These are phyloP conservation scores for Paedocypris sp. DNA, from an alignment of 2,113 vertebrate genomes.

Conservation along the genomic window DNA sequence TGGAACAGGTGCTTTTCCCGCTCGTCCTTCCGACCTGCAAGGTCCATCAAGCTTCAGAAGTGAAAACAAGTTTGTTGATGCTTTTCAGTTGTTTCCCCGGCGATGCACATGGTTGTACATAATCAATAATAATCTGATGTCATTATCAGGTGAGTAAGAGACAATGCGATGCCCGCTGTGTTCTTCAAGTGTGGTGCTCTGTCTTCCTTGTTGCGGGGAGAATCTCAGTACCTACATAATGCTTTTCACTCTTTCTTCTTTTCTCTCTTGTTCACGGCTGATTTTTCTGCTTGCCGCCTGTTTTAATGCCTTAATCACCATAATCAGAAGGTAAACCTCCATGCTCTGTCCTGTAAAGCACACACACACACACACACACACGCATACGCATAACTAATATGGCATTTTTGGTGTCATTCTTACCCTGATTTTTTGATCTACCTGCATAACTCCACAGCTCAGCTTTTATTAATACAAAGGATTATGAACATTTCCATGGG, in stretches of 20 bases:
- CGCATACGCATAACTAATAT: slow-evolving; percentile 26
- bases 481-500: background rate
- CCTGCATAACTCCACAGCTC: background rate
- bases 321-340: slow-evolving; percentile 86
- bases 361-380: slow-evolving; percentile 36
- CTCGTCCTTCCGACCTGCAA: background rate
- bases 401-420: background rate
- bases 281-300: slow-evolving; percentile 32
- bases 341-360: slow-evolving; percentile 42
- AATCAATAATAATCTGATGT: slow-evolving; percentile 98
- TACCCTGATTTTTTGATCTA: background rate
- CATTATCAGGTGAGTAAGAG: slow-evolving; percentile 79
- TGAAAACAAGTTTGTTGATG: background rate
- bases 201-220: slow-evolving; percentile 41
- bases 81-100: slow-evolving; percentile 79
- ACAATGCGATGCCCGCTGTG: background rate
- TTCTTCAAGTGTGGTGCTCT: background rate
- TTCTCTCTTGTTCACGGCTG: slow-evolving; percentile 27
- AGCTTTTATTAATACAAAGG: background rate
- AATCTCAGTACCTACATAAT: slow-evolving; percentile 43
- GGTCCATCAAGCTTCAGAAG: background rate
- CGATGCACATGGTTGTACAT: slow-evolving; percentile 95
- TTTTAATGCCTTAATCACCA: slow-evolving; percentile 55
- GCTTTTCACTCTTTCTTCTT: slow-evolving; percentile 40
- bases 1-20: slow-evolving; percentile 82